Evolutionary conservation across 2,888 invertebrate genomes (phyloP), one percentile per base, ranked within the genome.

Genomic region (Torymus auratus): DNA sequence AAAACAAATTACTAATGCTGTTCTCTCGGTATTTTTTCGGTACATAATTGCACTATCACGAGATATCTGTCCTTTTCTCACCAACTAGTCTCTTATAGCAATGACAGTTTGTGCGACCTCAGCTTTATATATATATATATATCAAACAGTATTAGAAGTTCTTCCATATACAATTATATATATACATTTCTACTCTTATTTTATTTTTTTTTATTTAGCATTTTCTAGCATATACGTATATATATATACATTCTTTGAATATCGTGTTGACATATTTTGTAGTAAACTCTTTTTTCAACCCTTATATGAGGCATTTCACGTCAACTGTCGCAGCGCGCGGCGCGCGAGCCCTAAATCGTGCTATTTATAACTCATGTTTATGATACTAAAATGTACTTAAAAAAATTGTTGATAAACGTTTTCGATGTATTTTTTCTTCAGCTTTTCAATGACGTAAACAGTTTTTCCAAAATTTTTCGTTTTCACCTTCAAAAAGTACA

Each of bases 1-100:
- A 52, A 78, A 85, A 87, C 28, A 85, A 88, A 88, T 87, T 86
- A 89, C 91, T 90, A 91, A 90, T 88, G 86, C 87, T 88, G 85
- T 86, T 84, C n/a, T 84, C n/a, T 87, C 87, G 88, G 89, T 89
- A 86, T 89, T 86, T 88, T 28, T 28, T 86, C 87, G 88, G 88
- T 88, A 85, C 82, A 85, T 85, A 83, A 84, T 28, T 83, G 82
- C 84, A 85, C 83, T 83, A 74, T 85, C 79, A 83, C 83, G 82
- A 80, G 73, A 72, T 28, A 28, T 64, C 73, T 82, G 28, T 78
- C 65, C 81, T 78, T 81, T 71, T 83, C 74, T 83, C 76, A 80
- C 81, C 72, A 76, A 69, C 60, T 71, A 71, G 62, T 56, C 50
- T 65, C 62, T 23, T 50, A 61, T 60, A 69, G 76, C 62, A 80